Base-by-base conservation (phyloP, 2,113 vertebrate species). In the Elephas maximus region DNA sequence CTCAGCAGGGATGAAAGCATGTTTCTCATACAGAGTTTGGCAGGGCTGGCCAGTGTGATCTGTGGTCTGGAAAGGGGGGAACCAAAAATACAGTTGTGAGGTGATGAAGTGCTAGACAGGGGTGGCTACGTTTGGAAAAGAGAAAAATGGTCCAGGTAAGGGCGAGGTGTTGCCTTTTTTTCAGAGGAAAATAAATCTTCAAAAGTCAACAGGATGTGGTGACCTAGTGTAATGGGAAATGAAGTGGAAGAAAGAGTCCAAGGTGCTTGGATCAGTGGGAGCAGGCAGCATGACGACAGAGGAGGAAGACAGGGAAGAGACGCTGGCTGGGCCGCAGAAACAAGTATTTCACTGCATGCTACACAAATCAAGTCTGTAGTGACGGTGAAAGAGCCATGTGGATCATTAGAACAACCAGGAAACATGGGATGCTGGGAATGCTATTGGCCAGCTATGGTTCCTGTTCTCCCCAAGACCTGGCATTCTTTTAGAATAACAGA, bases 71-170 rank as follows among this genome's bases (percentile, higher is more conserved):
- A 91, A 78, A 82, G 45, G 30, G 74, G 81, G 28, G 73, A 80
- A 65, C 51, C 17, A 26, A 33, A 88, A 91, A 87, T 26, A 60
- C 18, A 20, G 62, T 90, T 24, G 26, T 67, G 33, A 57, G 44
- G 18, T 76, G 20, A 87, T 37, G 6, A 92, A 77, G 12, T 44
- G 15, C 41, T 63, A 80, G 73, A 89, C 10, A 2, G 33, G 1
- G 14, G 37, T 48, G 21, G 10, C 10, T 6, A 67, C 1, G 33
- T 0, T 26, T 18, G 18, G 41, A 77, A 88, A 93, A 23, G 51
- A 89, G 24, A 84, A 92, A 92, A 91, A 83, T 44, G 37, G 15
- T 69, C 74, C 44, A 83, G 60, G 30, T 33, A 30, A 94, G 62
- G 57, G 20, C 8, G 10, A 88, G 30, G 30, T 15, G 24, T 20